Conservation (phyloP, 2,888 invertebrate species). For the Protula sp. region DNA sequence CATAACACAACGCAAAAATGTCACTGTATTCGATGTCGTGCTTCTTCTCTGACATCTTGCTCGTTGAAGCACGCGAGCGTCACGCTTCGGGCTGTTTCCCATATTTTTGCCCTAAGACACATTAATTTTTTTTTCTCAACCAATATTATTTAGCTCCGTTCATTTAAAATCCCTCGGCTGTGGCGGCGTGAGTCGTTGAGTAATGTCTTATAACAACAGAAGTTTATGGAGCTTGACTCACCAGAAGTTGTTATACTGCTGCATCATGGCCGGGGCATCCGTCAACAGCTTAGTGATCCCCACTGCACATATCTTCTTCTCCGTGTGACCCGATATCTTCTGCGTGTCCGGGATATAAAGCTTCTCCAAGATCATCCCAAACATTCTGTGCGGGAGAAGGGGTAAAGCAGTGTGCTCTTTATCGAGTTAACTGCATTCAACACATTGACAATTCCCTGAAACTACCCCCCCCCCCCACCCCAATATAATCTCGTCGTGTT, state of each 20-base stretch:
- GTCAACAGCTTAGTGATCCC: constrained; percentile 81
- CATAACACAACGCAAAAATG: not conserved
- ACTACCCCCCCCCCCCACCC: not conserved
- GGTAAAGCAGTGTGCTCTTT: too few species aligned
- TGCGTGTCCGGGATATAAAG: constrained; percentile 80
- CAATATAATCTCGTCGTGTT: too few species aligned
- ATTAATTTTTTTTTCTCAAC: too few species aligned
- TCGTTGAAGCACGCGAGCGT: too few species aligned
- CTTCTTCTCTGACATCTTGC: not conserved
- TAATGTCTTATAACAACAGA: too few species aligned
- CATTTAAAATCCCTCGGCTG: too few species aligned
- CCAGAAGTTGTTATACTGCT: constrained; percentile 62
- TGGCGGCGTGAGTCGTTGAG: too few species aligned
- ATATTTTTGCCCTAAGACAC: too few species aligned
- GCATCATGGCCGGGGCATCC: constrained; percentile 66
- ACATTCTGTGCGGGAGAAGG: constrained; percentile 65
- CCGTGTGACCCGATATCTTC: constrained; percentile 75
- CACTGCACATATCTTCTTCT: constrained; percentile 85
- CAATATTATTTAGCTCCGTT: too few species aligned
- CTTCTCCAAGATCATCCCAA: constrained; percentile 90
- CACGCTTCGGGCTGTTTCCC: too few species aligned
- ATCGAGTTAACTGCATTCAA: not conserved
- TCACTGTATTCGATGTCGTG: not conserved
- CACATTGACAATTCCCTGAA: not conserved
- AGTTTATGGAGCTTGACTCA: constrained; percentile 25